These are phyloP conservation scores for Madoqua kirkii DNA, from an alignment of 2,113 vertebrate genomes.

Conservation along the genomic window DNA sequence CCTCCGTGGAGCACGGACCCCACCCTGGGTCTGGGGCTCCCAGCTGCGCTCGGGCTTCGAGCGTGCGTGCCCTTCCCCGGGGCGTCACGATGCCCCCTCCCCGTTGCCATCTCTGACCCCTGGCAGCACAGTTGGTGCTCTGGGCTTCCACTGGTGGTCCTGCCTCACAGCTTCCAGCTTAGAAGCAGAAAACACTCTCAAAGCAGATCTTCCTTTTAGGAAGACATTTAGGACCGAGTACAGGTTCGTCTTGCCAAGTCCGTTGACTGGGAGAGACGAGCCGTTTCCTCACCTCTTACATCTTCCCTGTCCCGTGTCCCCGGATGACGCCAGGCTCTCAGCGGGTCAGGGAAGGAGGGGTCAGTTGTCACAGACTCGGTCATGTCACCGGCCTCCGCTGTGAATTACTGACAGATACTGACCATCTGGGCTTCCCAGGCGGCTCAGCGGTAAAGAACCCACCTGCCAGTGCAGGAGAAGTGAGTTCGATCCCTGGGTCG, in stretches of 20 bases:
- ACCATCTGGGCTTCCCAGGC: not conserved
- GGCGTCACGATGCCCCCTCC: rapidly evolving
- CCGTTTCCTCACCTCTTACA: not conserved
- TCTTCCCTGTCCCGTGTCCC: not conserved
- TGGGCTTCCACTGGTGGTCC: rapidly evolving
- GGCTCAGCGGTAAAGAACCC: not conserved
- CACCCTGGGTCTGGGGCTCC: not conserved
- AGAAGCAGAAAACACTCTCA: not conserved
- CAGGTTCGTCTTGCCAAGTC: not conserved
- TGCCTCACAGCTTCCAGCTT: not conserved
- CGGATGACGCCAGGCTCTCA: not conserved
- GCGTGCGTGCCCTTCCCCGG: rapidly evolving
- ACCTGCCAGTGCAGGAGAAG: not conserved
- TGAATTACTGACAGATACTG: rapidly evolving
- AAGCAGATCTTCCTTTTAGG: not conserved
- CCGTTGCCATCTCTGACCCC: not conserved
- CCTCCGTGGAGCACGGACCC: rapidly evolving
- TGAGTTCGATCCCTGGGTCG: not conserved
- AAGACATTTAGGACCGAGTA: not conserved
- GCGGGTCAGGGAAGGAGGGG: not conserved
- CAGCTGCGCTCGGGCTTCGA: rapidly evolving
- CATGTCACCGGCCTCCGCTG: not conserved
- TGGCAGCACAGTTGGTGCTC: rapidly evolving
- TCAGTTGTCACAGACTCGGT: not conserved
- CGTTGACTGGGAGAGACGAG: not conserved